These are phyloP conservation scores for Megaptera novaeangliae DNA, from an alignment of 2,113 vertebrate species.

Conservation along the genomic window DNA sequence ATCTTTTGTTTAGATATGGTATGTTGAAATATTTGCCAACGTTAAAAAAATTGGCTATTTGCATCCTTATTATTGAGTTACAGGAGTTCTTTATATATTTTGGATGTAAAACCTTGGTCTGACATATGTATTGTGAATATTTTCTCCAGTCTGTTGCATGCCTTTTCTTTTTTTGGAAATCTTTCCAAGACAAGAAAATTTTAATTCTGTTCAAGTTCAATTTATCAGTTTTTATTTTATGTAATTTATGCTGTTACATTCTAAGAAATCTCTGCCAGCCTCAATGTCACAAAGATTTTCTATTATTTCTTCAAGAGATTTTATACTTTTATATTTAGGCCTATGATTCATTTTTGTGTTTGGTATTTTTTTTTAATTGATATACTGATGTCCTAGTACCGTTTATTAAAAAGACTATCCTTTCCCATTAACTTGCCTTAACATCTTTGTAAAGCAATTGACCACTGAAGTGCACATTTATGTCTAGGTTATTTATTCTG, in stretches of 20 bases:
- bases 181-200: neutral
- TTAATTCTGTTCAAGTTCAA: neutral
- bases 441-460: neutral
- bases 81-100: neutral
- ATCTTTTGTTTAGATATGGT: neutral
- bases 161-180: neutral
- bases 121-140: neutral
- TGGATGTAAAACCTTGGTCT: neutral
- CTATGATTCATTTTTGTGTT: neutral
- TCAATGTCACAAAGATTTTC: neutral
- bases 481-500: no score
- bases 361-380: neutral
- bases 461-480: no score
- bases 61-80: neutral
- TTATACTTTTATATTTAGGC: neutral
- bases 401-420: neutral
- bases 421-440: neutral
- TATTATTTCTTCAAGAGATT: neutral
- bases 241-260: neutral
- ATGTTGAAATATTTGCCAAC: neutral
- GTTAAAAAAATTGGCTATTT: neutral
- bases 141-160: neutral
- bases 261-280: neutral
- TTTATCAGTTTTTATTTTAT: neutral
- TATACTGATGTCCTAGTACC: neutral